Percentiles rank a stretch among this genome's conserved stretches.
Evolutionary conservation across 2,888 invertebrate species (phyloP).

Genomic region (Anaspis maculata): DNA sequence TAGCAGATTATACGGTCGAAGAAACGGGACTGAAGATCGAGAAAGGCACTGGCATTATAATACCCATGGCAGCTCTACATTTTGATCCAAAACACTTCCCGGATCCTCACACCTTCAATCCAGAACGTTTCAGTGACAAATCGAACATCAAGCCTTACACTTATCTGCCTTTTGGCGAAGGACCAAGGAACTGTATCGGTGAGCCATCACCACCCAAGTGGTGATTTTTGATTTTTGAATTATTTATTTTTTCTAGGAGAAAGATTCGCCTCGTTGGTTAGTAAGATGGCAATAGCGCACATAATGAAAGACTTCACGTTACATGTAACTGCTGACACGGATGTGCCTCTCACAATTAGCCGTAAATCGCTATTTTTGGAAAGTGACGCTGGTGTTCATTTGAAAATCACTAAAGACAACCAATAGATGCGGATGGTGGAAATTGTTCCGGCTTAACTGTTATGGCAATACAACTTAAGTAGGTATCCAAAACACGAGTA

Average conservation of each 20-base stretch:
- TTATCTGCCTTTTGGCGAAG: conserved; percentile 37
- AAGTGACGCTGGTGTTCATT: conserved; percentile 1
- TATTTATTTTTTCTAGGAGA: conserved; percentile 2
- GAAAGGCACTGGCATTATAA: conserved; percentile 35
- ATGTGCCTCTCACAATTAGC: neutral
- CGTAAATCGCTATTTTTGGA: no score
- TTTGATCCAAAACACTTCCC: conserved; percentile 38
- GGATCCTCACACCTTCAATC: conserved; percentile 41
- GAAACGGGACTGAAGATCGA: conserved; percentile 36
- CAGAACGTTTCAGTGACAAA: conserved; percentile 38
- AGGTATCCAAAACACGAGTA: no score
- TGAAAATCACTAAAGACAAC: conserved; percentile 2
- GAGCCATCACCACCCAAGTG: conserved; percentile 4
- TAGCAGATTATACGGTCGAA: conserved; percentile 32
- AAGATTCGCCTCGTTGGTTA: conserved; percentile 6
- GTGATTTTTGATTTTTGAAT: neutral
- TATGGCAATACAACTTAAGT: no score
- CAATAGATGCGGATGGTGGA: no score
- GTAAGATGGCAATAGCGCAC: conserved; percentile 4
- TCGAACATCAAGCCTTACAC: conserved; percentile 12
- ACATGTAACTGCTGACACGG: conserved; percentile 1
- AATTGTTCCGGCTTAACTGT: no score
- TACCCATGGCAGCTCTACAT: conserved; percentile 35
- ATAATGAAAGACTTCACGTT: conserved; percentile 4
- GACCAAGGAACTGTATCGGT: conserved; percentile 39